Conservation (phyloP, 2,113 vertebrate species). For the Elanoides forficatus region DNA sequence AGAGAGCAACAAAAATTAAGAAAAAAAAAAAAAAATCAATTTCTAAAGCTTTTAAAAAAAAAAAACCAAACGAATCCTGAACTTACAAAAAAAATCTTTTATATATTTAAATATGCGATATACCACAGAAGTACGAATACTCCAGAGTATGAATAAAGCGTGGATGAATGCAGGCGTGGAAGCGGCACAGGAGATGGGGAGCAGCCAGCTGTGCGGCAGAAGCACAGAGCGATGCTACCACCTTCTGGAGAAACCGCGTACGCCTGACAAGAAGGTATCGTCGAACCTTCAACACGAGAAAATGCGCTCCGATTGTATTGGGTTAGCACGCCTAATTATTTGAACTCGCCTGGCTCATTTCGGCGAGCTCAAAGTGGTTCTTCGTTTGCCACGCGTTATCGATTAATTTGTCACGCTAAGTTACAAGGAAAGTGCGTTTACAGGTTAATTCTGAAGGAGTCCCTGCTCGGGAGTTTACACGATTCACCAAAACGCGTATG, state of each 20-base stretch:
- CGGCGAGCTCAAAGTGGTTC: neutral
- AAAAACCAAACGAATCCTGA: neutral
- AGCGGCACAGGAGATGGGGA: neutral
- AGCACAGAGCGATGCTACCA: conserved; percentile 72
- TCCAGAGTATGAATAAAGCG: neutral
- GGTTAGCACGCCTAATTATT: neutral
- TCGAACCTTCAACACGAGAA: accelerated
- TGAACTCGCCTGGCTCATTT: neutral
- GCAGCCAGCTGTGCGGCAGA: neutral
- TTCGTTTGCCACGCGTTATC: neutral
- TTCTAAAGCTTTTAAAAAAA: neutral
- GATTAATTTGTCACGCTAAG: neutral
- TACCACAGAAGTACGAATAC: neutral
- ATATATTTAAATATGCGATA: neutral
- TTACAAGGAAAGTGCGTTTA: neutral
- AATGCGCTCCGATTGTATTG: accelerated
- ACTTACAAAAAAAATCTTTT: neutral
- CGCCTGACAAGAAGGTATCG: accelerated
- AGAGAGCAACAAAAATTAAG: neutral
- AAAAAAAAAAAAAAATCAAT: neutral
- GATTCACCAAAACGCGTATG: accelerated
- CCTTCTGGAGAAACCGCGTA: conserved; percentile 26
- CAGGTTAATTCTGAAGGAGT: neutral
- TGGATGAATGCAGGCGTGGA: neutral
- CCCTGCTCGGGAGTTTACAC: neutral